Evolutionary conservation across 2,888 invertebrate species (phyloP), one percentile per base, ranked within the genome.

Genomic region (Masnerella sp.): DNA sequence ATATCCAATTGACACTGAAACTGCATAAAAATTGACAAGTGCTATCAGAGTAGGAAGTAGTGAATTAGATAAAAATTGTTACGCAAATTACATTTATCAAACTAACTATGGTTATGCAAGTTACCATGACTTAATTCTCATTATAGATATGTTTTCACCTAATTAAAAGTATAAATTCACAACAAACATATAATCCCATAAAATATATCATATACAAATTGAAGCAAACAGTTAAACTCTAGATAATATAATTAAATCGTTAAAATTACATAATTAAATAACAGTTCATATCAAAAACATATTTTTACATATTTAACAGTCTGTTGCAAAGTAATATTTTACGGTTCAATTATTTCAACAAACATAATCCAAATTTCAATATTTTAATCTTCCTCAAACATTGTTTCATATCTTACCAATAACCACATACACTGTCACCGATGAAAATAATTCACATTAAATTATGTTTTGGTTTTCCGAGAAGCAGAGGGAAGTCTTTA

Each of bases 391-490:
- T n/a, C n/a, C n/a, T n/a, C n/a, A 69, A 62, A 64, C 56, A 61
- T 64, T 61, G 34, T 70, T 70, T 64, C 62, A 72, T 67, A 67
- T 72, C 11, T 61, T 47, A 59, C 43, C 40, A 28, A 64, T 51
- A 30, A 30, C 40, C 36, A 18, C 32, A 52, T 54, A 65, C 61
- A 65, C 65, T 65, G 54, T 61, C 52, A 61, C 56, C 38, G 52
- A 59, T 45, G 68, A 64, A 64, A 75, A 70, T 75, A 81, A 82
- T 82, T 83, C 78, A 83, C 83, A 79, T 85, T 80, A 77, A 83
- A 83, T 83, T 80, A 83, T 83, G 83, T 86, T 85, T 85, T 83
- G 84, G 85, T 86, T 85, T 83, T 81, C 84, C 83, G 79, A 82
- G 85, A 85, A 86, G 86, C 80, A 77, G 86, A 84, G 78, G 83